Conservation (phyloP, 2,888 invertebrate genomes). For the Bugula neritina region DNA sequence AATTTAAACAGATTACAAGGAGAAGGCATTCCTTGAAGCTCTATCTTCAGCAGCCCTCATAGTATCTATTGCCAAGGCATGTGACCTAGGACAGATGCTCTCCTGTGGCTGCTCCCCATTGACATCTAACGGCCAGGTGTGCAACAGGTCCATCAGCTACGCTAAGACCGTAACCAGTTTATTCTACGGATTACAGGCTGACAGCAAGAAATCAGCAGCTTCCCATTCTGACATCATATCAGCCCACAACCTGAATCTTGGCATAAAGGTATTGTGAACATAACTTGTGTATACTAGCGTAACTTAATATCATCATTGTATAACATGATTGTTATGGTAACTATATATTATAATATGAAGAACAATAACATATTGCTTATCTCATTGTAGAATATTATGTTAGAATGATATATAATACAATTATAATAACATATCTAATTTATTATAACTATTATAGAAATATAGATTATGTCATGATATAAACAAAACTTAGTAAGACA, state of each 20-base stretch:
- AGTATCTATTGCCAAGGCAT: constrained; percentile 6
- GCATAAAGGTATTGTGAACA: neutral
- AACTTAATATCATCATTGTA: neutral
- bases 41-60: neutral
- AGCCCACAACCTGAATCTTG: constrained; percentile 5
- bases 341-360: no score
- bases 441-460: no score
- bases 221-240: neutral
- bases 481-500: no score
- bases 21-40: constrained; percentile 15
- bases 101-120: neutral
- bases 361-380: no score
- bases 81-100: neutral
- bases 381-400: no score
- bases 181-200: neutral
- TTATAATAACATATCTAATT: no score
- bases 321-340: no score
- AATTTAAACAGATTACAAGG: constrained; percentile 17
- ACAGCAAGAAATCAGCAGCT: neutral
- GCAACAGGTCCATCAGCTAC: neutral
- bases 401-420: no score
- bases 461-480: no score
- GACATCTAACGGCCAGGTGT: neutral
- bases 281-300: neutral
- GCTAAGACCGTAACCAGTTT: neutral